phyloP scores from a whole-genome alignment of 2,888 invertebrate genomes.

The Alsophila aescularia region DNA sequence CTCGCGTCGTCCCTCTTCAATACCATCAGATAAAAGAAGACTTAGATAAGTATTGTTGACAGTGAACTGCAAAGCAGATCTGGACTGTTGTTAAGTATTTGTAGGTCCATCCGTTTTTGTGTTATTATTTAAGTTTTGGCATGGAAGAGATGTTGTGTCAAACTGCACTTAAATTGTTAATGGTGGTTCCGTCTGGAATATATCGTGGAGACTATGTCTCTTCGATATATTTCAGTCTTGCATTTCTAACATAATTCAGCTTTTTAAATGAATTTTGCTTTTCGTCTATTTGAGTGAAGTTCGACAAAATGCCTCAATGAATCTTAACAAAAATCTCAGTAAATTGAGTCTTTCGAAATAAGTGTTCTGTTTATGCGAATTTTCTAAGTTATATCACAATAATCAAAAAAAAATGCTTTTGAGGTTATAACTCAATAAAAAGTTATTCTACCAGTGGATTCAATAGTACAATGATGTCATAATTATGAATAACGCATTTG shows the following conservation, averaged over 20 bases:
- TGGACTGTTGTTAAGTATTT: conserved; percentile 81
- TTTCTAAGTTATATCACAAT: not conserved
- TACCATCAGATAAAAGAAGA: conserved; percentile 81
- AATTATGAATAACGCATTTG: conserved; percentile 17
- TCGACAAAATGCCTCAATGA: conserved; percentile 73
- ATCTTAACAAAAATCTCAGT: too few relatives aligned
- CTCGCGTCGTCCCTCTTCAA: conserved; percentile 82
- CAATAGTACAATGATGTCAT: conserved; percentile 3
- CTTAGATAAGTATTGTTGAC: conserved; percentile 79
- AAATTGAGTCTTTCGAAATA: not conserved
- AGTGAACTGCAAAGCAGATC: conserved; percentile 82
- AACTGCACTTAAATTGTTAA: conserved; percentile 83
- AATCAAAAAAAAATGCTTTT: conserved; percentile 17
- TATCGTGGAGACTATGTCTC: conserved; percentile 45
- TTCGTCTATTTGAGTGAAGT: conserved; percentile 76
- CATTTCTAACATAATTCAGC: conserved; percentile 59
- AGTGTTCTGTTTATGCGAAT: conserved; percentile 1
- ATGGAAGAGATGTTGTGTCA: conserved; percentile 78
- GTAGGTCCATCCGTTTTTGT: conserved; percentile 73
- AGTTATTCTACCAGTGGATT: conserved; percentile 12
- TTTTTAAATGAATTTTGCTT: conserved; percentile 67
- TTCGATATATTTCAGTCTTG: conserved; percentile 54
- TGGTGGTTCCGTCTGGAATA: conserved; percentile 70
- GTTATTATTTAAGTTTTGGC: conserved; percentile 50
- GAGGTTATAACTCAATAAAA: not conserved